Evolutionary conservation across 1,140 invertebrate genomes (phyloP).

Genomic region (Halyomorpha halys): DNA sequence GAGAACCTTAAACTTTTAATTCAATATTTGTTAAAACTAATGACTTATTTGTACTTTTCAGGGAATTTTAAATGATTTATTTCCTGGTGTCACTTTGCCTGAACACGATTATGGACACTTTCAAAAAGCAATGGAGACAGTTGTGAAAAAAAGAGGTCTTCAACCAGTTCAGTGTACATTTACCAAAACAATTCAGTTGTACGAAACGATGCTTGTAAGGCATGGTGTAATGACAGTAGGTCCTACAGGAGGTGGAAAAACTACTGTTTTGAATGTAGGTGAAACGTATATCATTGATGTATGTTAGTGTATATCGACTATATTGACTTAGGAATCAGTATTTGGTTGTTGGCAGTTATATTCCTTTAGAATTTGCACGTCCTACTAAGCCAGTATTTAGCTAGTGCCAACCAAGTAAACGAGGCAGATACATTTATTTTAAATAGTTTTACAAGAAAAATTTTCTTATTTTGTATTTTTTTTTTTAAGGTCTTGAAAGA

Average conservation of each 20-base stretch:
- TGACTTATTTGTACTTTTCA: slow-evolving; percentile 36
- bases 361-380: too few species aligned
- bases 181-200: slow-evolving; percentile 74
- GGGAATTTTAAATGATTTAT: slow-evolving; percentile 81
- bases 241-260: slow-evolving; percentile 73
- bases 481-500: slow-evolving; percentile 48
- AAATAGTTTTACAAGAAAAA: too few species aligned
- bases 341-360: too few species aligned
- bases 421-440: too few species aligned
- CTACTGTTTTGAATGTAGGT: slow-evolving; percentile 50
- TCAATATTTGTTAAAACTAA: neutral
- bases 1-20: too few species aligned
- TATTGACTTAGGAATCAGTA: too few species aligned
- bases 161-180: slow-evolving; percentile 48
- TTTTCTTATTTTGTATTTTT: neutral
- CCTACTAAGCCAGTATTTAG: too few species aligned
- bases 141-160: slow-evolving; percentile 43
- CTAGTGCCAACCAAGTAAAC: too few species aligned
- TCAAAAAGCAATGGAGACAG: slow-evolving; percentile 45
- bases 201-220: slow-evolving; percentile 84
- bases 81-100: slow-evolving; percentile 71
- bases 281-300: neutral
- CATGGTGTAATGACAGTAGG: slow-evolving; percentile 92
- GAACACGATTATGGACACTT: slow-evolving; percentile 66
- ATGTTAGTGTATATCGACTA: too few species aligned